These are phyloP conservation scores for Gymnosoma rotundatum DNA, from an alignment of 2,888 invertebrate species.

Conservation along the genomic window DNA sequence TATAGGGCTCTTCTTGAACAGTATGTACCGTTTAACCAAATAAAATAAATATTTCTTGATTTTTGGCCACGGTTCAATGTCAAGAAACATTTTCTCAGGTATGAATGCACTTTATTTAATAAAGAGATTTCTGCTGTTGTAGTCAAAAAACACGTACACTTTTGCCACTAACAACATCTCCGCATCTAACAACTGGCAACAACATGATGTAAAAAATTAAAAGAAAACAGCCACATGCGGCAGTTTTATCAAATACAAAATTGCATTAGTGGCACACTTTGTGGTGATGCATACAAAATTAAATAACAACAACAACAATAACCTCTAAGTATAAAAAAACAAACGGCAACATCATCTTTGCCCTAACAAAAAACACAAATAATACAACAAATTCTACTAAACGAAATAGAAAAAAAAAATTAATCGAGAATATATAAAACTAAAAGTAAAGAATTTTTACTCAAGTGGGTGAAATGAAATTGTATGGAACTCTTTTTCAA, in stretches of 20 bases:
- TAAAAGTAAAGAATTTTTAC: no score
- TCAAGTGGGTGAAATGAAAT: no score
- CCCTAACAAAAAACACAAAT: no score
- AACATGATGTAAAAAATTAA: constrained; percentile 19
- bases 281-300: constrained; percentile 65
- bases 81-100: constrained; percentile 59
- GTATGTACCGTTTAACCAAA: no score
- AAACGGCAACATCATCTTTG: no score
- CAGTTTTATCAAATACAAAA: constrained; percentile 52
- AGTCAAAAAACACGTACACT: constrained; percentile 52
- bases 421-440: no score
- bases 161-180: constrained; percentile 48
- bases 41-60: no score
- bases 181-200: constrained; percentile 25
- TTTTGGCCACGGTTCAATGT: constrained; percentile 7
- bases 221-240: constrained; percentile 19
- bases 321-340: no score
- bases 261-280: constrained; percentile 70
- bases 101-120: constrained; percentile 42
- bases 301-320: constrained; percentile 5
- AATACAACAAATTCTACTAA: no score
- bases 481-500: no score
- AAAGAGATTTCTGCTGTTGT: constrained; percentile 57
- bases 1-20: no score
- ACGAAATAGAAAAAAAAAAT: no score